These are phyloP conservation scores for Xestia c-nigrum DNA, from an alignment of 2,888 invertebrate species.

Conservation along the genomic window DNA sequence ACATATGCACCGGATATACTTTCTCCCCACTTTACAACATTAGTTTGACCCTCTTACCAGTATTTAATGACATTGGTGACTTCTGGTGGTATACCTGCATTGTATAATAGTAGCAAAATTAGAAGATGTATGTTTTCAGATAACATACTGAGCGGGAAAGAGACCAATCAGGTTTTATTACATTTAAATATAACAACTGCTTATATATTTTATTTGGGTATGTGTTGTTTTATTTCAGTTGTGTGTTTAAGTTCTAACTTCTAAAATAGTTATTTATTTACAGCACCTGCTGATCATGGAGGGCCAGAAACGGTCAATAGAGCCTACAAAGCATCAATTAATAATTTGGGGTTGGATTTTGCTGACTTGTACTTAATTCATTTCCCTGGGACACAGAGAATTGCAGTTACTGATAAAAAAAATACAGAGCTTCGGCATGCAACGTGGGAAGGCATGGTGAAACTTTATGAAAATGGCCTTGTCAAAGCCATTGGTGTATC, in stretches of 20 bases:
- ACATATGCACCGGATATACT: too few relatives aligned
- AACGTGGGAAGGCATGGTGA: slow-evolving; percentile 93
- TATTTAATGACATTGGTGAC: too few relatives aligned
- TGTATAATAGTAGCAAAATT: not conserved
- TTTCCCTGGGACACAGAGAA: slow-evolving; percentile 93
- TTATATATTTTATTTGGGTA: not conserved
- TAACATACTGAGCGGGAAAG: not conserved
- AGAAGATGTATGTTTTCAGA: not conserved
- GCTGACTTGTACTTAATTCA: slow-evolving; percentile 95
- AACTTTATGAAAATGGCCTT: slow-evolving; percentile 91
- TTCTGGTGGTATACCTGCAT: too few relatives aligned
- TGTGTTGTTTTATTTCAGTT: too few relatives aligned
- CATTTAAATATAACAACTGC: not conserved
- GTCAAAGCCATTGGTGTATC: slow-evolving; percentile 94
- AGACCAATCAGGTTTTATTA: not conserved
- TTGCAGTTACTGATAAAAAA: slow-evolving; percentile 86
- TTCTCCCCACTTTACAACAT: too few relatives aligned
- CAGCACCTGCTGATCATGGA: slow-evolving; percentile 75
- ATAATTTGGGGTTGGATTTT: slow-evolving; percentile 92
- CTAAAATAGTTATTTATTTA: slow-evolving; percentile 26
- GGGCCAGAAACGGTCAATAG: slow-evolving; percentile 76
- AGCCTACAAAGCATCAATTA: slow-evolving; percentile 91
- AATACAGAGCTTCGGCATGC: slow-evolving; percentile 90
- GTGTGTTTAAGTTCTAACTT: too few relatives aligned
- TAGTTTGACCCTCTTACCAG: too few relatives aligned